A percentile compares a stretch with the other conserved stretches of the same genome.
phyloP scores from a whole-genome alignment of 2,113 vertebrate species.

The Lontra canadensis region DNA sequence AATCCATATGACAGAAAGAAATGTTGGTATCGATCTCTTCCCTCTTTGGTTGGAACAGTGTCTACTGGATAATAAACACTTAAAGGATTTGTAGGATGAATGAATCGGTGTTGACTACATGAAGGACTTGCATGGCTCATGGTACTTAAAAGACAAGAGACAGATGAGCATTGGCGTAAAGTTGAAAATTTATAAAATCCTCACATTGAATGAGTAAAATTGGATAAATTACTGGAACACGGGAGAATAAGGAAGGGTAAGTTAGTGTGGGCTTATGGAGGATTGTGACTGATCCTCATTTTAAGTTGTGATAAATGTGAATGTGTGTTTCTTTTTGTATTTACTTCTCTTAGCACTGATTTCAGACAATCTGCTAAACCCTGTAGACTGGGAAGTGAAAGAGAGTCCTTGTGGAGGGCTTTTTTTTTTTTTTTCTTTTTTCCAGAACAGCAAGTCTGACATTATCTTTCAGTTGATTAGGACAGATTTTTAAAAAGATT shows the following conservation, averaged over 20 bases:
- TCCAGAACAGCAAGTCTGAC: background rate
- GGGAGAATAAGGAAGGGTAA: background rate
- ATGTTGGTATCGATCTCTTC: background rate
- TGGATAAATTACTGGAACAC: background rate
- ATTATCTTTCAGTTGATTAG: background rate
- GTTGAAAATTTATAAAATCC: background rate
- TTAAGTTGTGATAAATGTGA: background rate
- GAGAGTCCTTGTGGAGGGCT: background rate
- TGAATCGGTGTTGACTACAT: background rate
- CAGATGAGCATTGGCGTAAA: background rate
- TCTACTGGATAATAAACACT: background rate
- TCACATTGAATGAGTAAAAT: background rate
- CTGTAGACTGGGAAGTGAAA: background rate
- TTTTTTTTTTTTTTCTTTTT: no score
- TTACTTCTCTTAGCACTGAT: background rate
- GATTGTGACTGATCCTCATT: background rate
- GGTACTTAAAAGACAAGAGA: background rate
- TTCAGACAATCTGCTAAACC: background rate
- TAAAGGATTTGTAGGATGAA: background rate
- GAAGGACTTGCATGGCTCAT: background rate
- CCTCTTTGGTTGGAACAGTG: background rate
- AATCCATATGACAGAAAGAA: background rate
- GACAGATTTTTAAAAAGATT: background rate
- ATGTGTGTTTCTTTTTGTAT: background rate
- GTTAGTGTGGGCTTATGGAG: background rate